These are phyloP conservation scores for Balearica regulorum DNA, from an alignment of 2,797 vertebrate species.

Conservation along the genomic window DNA sequence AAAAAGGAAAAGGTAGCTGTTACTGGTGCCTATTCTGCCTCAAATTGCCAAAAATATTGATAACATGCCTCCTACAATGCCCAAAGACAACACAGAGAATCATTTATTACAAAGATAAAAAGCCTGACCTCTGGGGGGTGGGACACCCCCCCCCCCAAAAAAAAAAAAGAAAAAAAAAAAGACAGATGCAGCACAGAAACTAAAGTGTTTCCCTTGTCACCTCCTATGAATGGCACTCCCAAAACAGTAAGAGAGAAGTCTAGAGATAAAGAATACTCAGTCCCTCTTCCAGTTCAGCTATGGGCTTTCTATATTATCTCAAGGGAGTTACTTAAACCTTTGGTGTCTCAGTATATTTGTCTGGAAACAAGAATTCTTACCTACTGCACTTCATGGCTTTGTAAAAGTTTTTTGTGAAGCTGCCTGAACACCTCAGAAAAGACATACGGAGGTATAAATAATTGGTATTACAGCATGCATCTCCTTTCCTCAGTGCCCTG, in stretches of 20 bases:
- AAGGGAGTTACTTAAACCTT: not conserved
- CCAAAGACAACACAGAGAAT: not conserved
- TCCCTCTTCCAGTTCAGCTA: not conserved
- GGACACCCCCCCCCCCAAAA: too few species aligned
- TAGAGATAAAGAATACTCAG: not conserved
- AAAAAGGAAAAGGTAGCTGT: not conserved
- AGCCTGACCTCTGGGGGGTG: not conserved
- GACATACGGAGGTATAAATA: accelerated
- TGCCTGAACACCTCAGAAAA: not conserved
- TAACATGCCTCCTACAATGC: not conserved
- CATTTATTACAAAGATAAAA: not conserved
- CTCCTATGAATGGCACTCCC: not conserved
- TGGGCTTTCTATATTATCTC: not conserved
- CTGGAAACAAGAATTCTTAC: not conserved
- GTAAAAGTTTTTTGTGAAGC: not conserved
- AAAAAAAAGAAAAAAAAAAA: too few species aligned
- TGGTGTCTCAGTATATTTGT: not conserved
- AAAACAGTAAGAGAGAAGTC: not conserved
- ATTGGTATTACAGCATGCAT: not conserved
- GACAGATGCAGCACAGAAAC: not conserved
- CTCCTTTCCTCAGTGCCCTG: not conserved
- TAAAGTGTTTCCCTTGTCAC: not conserved
- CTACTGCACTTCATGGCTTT: not conserved
- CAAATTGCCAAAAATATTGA: not conserved
- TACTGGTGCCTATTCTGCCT: not conserved